These are phyloP conservation scores for Dusona sp. DNA, from an alignment of 2,888 invertebrate genomes.

Conservation along the genomic window DNA sequence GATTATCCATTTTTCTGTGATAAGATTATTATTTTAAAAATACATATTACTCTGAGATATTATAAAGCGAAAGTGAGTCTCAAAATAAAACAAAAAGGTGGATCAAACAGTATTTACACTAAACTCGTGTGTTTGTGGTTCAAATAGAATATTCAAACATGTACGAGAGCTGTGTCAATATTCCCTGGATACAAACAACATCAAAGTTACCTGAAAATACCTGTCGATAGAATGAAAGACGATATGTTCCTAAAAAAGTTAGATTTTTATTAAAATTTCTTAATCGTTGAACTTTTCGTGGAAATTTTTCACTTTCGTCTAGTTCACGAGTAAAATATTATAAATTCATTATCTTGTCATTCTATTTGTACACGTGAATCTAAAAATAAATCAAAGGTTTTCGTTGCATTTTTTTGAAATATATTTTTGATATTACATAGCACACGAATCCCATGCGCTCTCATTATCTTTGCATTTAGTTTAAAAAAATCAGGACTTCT, in stretches of 20 bases:
- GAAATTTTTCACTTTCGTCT: background rate
- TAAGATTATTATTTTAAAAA: background rate
- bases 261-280: background rate
- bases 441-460: too few relatives aligned
- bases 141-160: constrained; percentile 5
- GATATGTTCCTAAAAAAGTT: background rate
- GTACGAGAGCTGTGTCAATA: background rate
- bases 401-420: too few relatives aligned
- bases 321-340: too few relatives aligned
- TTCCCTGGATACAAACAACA: background rate
- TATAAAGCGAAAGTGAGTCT: background rate
- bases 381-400: background rate
- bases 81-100: background rate
- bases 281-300: background rate
- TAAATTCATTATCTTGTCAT: background rate
- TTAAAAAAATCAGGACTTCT: background rate
- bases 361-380: background rate
- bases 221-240: background rate
- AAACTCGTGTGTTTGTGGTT: background rate
- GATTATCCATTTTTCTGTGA: background rate
- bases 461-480: too few relatives aligned
- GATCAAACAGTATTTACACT: background rate
- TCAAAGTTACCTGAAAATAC: background rate
- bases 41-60: background rate
- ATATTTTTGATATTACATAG: too few relatives aligned